Conservation (phyloP, 2,797 vertebrate species). For the Melanotaenia trifasciata region DNA sequence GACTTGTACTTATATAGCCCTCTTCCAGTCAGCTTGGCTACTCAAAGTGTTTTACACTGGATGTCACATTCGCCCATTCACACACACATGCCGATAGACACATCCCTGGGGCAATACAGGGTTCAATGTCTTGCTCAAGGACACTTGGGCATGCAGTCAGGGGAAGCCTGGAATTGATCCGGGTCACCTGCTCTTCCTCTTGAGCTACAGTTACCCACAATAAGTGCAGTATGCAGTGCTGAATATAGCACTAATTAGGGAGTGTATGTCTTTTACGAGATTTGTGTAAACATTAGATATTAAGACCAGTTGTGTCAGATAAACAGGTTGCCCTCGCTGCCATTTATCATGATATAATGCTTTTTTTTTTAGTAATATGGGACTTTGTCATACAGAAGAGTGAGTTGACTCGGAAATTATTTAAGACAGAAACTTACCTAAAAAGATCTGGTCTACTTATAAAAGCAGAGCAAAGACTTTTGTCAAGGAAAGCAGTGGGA, state of each 20-base stretch:
- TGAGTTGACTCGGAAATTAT: background rate
- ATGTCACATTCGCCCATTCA: too few relatives aligned
- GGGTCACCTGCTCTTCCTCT: too few relatives aligned
- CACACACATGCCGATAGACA: too few relatives aligned
- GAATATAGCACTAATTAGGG: constrained; percentile 24
- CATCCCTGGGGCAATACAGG: too few relatives aligned
- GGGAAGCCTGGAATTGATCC: too few relatives aligned
- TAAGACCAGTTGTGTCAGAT: constrained; percentile 14
- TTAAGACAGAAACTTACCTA: background rate
- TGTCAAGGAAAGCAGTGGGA: background rate
- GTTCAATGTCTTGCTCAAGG: too few relatives aligned
- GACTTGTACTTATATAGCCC: too few relatives aligned
- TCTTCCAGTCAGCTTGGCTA: too few relatives aligned
- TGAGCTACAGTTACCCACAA: too few relatives aligned
- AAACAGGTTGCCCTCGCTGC: constrained; percentile 35
- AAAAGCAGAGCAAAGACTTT: constrained; percentile 46
- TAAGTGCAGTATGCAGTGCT: too few relatives aligned
- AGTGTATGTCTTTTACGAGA: background rate
- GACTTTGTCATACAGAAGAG: background rate
- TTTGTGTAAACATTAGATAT: constrained; percentile 59
- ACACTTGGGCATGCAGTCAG: too few relatives aligned
- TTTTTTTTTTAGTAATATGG: constrained; percentile 7
- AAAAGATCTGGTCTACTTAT: background rate
- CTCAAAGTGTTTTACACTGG: too few relatives aligned
- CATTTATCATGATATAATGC: constrained; percentile 28